These are phyloP conservation scores for Grapholita molesta DNA, from an alignment of 1,140 invertebrate genomes.

Conservation along the genomic window DNA sequence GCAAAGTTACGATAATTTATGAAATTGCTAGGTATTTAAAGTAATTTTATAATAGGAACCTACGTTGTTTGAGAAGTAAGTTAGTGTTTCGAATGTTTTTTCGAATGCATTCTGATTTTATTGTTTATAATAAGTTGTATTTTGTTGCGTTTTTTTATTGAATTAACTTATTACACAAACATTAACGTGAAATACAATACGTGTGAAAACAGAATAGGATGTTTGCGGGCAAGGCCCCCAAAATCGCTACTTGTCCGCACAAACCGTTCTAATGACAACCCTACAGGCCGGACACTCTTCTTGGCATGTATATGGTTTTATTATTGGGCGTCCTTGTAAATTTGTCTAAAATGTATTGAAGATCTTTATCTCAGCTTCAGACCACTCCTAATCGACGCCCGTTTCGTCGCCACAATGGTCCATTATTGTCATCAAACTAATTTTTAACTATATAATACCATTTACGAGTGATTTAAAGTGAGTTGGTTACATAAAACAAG, in stretches of 20 bases:
- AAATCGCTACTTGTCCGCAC: constrained; percentile 21
- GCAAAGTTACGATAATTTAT: too few relatives aligned
- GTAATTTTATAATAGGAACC: too few relatives aligned
- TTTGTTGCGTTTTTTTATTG: too few relatives aligned
- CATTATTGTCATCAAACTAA: constrained; percentile 54
- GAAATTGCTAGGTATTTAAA: too few relatives aligned
- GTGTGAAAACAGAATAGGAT: too few relatives aligned
- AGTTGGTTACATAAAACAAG: constrained; percentile 63
- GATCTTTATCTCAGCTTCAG: constrained; percentile 59
- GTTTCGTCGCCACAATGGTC: constrained; percentile 29
- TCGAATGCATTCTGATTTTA: too few relatives aligned
- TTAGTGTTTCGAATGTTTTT: too few relatives aligned
- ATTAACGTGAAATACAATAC: too few relatives aligned
- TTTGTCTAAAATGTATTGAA: constrained; percentile 58
- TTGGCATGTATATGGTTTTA: constrained; percentile 63
- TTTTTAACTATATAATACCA: constrained; percentile 56
- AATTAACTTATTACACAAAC: too few relatives aligned
- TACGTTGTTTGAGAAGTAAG: too few relatives aligned
- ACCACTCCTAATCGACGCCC: constrained; percentile 33
- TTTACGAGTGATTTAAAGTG: constrained; percentile 60
- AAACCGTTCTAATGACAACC: not conserved
- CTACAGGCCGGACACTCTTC: constrained; percentile 37
- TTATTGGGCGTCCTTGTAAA: constrained; percentile 65
- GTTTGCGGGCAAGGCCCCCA: not conserved
- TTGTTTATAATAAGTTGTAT: too few relatives aligned